phyloP scores from a whole-genome alignment of 2,888 invertebrate species.

The Drosophila suboccidentalis region DNA sequence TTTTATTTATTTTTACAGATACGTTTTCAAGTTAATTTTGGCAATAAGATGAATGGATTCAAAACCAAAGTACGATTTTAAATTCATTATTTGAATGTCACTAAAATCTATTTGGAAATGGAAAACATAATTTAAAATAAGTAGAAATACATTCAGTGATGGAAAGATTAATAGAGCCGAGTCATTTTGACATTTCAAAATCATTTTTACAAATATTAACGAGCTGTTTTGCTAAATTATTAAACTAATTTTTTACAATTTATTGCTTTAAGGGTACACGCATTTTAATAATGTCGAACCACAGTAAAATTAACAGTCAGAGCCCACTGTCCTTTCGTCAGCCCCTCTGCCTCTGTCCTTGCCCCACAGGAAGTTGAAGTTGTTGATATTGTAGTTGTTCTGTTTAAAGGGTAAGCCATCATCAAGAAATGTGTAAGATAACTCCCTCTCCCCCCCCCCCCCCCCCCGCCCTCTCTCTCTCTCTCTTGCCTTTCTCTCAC shows the following conservation, averaged over 20 bases:
- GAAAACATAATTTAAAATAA: background rate
- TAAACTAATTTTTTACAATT: no score
- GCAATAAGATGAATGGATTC: no score
- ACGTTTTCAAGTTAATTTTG: no score
- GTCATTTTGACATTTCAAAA: no score
- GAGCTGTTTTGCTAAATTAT: no score
- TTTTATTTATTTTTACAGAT: no score
- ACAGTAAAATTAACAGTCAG: background rate
- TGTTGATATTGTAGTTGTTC: conserved; percentile 19
- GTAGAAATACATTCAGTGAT: background rate
- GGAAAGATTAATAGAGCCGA: no score
- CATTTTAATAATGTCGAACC: background rate
- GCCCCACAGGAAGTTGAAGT: background rate
- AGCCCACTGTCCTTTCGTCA: background rate
- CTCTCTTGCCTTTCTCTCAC: background rate
- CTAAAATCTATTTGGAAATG: background rate
- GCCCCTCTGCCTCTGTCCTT: background rate
- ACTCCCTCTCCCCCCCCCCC: background rate
- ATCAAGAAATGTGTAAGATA: conserved; percentile 36
- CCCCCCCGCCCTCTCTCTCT: background rate
- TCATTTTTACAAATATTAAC: no score
- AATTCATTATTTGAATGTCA: background rate
- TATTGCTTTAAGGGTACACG: no score
- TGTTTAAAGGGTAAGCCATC: conserved; percentile 50
- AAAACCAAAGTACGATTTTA: no score